Evolutionary conservation across 2,113 vertebrate species (phyloP), one percentile per base, ranked within the genome.

Genomic region (Hemiprocne comata): DNA sequence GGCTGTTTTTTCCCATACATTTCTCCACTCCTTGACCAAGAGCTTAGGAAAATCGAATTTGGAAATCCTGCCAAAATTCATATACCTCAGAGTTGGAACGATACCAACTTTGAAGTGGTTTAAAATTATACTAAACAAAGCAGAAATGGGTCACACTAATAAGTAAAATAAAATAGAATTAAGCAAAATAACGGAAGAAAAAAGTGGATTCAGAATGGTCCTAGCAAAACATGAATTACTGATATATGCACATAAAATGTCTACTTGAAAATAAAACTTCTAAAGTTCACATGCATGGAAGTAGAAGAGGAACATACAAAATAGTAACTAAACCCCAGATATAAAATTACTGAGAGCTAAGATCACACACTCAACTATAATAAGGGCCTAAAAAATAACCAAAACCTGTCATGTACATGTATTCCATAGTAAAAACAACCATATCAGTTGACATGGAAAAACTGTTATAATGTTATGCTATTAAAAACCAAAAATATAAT

Each of bases 401-500:
- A 46, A 61, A 88, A 64, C 19, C 64, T 46, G 48, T 70, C 81
- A 73, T 13, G 29, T 46, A 55, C 42, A 25, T 60, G 51, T 74
- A 85, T 44, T 82, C 34, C 3, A 1, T 62, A 76, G 33, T 33
- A 85, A 40, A 86, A 95, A 90, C 51, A 91, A 53, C n/a, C 2
- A 0, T 67, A 92, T 78, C 54, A 83, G 66, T 29, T 95, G 51
- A 67, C 78, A 94, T 36, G 60, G 67, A 80, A 91, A 95, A 85
- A 60, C 18, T 70, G 46, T 80, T 85, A 91, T 6, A 36, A 72
- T 25, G 12, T 70, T 92, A 76, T 81, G 53, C 65, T 91, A 81
- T 77, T 91, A 82, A 91, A 92, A 87, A 53, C 44, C 55, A 82
- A 74, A 94, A 65, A 19, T 65, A 65, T 61, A 89, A 88, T 31